Evolutionary conservation across 1,140 invertebrate species (phyloP).

Genomic region (Belonocnema kinseyi): DNA sequence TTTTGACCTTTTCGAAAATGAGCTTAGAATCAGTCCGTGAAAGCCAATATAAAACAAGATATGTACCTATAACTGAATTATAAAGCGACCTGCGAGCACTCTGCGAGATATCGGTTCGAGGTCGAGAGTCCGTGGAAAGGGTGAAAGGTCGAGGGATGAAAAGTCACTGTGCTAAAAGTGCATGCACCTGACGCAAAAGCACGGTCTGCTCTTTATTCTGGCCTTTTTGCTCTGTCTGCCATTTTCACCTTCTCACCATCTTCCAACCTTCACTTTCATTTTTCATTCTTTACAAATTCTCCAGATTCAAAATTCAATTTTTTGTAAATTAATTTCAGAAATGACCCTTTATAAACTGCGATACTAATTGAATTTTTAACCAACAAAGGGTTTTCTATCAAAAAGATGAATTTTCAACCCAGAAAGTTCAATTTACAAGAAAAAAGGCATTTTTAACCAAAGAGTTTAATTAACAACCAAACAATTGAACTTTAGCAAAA

Average conservation of each 20-base stretch:
- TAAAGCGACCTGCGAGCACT: constrained; percentile 50
- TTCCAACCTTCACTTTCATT: neutral
- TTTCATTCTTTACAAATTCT: neutral
- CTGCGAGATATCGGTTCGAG: constrained; percentile 59
- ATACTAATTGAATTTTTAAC: too few species aligned
- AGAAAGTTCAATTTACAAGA: too few species aligned
- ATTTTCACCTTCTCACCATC: neutral
- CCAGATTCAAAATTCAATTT: too few species aligned
- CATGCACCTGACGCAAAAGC: constrained; percentile 33
- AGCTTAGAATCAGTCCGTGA: constrained; percentile 36
- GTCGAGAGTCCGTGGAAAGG: constrained; percentile 59
- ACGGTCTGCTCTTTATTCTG: neutral
- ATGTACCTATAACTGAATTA: constrained; percentile 55
- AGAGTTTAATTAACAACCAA: too few species aligned
- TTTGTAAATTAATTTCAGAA: too few species aligned
- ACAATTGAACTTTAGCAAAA: too few species aligned
- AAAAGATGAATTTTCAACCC: too few species aligned
- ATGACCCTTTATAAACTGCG: too few species aligned
- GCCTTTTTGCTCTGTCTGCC: neutral
- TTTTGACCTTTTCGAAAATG: constrained; percentile 55
- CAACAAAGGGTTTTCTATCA: too few species aligned
- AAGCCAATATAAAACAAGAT: constrained; percentile 54
- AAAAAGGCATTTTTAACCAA: too few species aligned
- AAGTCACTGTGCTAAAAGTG: constrained; percentile 46
- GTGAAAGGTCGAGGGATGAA: constrained; percentile 51